Conservation (phyloP, 2,113 vertebrate species). For the Suncus etruscus region DNA sequence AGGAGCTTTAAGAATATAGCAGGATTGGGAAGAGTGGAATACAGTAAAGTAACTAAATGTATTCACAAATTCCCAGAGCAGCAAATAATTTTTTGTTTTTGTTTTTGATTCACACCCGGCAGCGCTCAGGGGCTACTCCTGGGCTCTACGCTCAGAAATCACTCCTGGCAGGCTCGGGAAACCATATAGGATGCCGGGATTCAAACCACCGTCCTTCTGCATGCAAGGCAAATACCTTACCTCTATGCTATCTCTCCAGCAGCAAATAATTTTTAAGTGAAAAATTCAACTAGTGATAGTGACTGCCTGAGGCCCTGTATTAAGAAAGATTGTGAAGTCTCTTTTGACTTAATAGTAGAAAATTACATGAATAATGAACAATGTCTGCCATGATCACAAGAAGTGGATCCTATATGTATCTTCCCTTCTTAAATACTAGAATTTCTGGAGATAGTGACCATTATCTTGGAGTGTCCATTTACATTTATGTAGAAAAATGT, state of each 20-base stretch:
- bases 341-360: neutral
- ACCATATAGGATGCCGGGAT: too few relatives aligned
- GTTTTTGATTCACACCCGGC: too few relatives aligned
- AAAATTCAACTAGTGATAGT: neutral
- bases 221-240: too few relatives aligned
- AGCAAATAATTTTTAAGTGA: constrained; percentile 7
- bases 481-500: constrained; percentile 27
- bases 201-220: too few relatives aligned
- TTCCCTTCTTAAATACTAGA: neutral
- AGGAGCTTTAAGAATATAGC: neutral
- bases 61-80: neutral
- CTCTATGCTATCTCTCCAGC: neutral
- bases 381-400: neutral
- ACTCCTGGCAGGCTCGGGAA: too few relatives aligned
- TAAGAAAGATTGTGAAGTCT: constrained; percentile 25
- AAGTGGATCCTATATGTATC: neutral
- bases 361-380: neutral
- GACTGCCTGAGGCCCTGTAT: neutral
- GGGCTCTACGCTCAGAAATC: too few relatives aligned
- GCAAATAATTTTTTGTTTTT: neutral
- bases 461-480: neutral
- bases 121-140: too few relatives aligned
- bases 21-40: neutral
- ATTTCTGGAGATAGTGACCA: neutral
- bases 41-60: too few relatives aligned